Base-by-base conservation (phyloP, 2,113 vertebrate genomes). In the Pollimyrus isidori region DNA sequence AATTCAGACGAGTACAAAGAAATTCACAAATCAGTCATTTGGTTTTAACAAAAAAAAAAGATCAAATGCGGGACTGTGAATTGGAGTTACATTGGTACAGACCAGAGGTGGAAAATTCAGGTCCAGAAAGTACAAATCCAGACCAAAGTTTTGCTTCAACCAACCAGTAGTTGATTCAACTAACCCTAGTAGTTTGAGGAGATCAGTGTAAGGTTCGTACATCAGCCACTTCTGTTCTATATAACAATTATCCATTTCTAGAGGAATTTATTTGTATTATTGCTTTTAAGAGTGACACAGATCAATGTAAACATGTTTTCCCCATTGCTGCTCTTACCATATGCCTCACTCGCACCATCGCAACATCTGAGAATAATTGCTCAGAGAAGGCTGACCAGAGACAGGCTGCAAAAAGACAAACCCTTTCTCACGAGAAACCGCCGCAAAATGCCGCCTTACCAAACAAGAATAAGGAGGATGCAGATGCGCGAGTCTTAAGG, bases 341-440 rank as follows among this genome's bases (percentile, higher is more conserved):
- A 2, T 3, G 39, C 83, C 52, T n/a, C 50, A 7, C 26, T 69
- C 17, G 3, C 80, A 80, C 7, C 80, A 39, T 30, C 69, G 80
- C 42, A 84, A 89, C 86, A 89, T 88, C 62, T 86, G 86, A 90
- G 90, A 91, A 91, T 87, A 85, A 88, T 84, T 7, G 1, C 82
- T 62, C 26, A 56, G 76, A 86, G 3, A 45, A 76, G 62, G 26
- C 76, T 42, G 76, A 88, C 90, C 91, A 50, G 80, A n/a, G 4
- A 86, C 62, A 89, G 46, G 85, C 76, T 90, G 84, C n/a, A 39
- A 65, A 9, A 21, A 87, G 50, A 39, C 23, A 39, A 87, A 23
- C 82, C 45, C 45, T 48, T 84, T 84, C 82, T 48, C 45, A 11
- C 5, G 82, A 84, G 39, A 84, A 84, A 48, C 45, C 21, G 2